Percentiles rank a stretch among this genome's conserved stretches.
Conservation (phyloP, 1,140 invertebrate species). For the Rhynchophorus ferrugineus region DNA sequence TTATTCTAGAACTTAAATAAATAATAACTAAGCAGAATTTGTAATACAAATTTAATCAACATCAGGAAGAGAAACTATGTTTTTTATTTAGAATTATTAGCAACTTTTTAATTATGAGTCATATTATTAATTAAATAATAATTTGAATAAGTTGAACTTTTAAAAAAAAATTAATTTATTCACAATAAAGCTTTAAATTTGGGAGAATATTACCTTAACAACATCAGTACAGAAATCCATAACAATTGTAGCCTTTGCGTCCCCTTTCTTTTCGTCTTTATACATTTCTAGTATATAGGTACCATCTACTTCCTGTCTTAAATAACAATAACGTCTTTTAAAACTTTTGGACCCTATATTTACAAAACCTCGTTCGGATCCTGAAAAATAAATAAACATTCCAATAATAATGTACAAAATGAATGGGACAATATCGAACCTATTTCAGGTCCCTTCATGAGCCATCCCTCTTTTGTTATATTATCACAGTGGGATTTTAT, state of each 20-base stretch:
- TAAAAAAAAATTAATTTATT: no score
- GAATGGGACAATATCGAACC: slow-evolving; percentile 31
- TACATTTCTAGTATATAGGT: slow-evolving; percentile 86
- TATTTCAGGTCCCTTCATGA: slow-evolving; percentile 84
- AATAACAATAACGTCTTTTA: slow-evolving; percentile 81
- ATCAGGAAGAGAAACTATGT: no score
- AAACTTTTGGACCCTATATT: slow-evolving; percentile 84
- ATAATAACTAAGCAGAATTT: no score
- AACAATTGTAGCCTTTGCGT: slow-evolving; percentile 84
- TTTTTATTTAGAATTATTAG: no score
- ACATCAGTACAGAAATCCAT: slow-evolving; percentile 89
- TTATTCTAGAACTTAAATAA: no score
- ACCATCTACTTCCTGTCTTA: slow-evolving; percentile 82
- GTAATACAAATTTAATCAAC: no score
- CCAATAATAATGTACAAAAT: neutral
- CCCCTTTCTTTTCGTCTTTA: slow-evolving; percentile 86
- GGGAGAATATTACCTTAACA: slow-evolving; percentile 61
- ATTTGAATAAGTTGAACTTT: no score
- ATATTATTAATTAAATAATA: no score
- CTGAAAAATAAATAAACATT: slow-evolving; percentile 25
- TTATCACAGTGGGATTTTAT: slow-evolving; percentile 56
- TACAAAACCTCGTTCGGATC: slow-evolving; percentile 73
- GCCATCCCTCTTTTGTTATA: slow-evolving; percentile 81
- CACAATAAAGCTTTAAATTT: no score
- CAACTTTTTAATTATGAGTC: no score